phyloP scores from a whole-genome alignment of 1,140 invertebrate species.

The Megalonaias nervosa region DNA sequence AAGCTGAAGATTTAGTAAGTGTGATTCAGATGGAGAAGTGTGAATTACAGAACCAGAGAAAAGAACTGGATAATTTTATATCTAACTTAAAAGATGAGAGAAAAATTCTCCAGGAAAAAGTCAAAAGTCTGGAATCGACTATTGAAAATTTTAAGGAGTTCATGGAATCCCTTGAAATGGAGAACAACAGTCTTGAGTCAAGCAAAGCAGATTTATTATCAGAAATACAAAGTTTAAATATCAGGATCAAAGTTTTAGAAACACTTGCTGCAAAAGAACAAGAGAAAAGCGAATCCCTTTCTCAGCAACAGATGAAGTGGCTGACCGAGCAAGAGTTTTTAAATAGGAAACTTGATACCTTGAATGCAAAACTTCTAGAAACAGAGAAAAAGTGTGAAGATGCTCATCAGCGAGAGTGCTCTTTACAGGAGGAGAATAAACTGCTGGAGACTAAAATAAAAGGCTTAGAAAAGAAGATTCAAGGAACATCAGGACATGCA shows the following conservation, averaged over 20 bases:
- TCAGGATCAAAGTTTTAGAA: background rate
- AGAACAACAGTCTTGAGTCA: conserved; percentile 14
- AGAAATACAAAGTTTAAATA: background rate
- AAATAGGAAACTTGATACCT: no score
- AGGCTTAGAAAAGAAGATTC: no score
- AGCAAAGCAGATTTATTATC: background rate
- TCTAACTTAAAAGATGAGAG: background rate
- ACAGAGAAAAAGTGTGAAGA: no score
- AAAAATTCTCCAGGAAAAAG: conserved; percentile 1
- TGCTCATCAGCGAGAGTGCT: no score
- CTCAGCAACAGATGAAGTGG: no score
- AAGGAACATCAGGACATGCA: no score
- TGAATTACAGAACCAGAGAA: background rate
- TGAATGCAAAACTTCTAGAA: no score
- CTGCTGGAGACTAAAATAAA: no score
- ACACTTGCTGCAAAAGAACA: background rate
- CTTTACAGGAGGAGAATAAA: no score
- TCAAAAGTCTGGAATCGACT: conserved; percentile 12
- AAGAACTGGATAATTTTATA: background rate
- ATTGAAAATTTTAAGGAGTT: conserved; percentile 23
- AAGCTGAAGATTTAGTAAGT: conserved; percentile 7
- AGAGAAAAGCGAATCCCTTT: conserved; percentile 4
- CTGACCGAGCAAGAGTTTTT: no score
- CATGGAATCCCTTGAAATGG: conserved; percentile 23
- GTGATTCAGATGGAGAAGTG: conserved; percentile 14